Percentiles rank a stretch among this genome's conserved stretches.
These are phyloP conservation scores for Eupithecia vulgata DNA, from an alignment of 2,888 invertebrate genomes.

Conservation along the genomic window DNA sequence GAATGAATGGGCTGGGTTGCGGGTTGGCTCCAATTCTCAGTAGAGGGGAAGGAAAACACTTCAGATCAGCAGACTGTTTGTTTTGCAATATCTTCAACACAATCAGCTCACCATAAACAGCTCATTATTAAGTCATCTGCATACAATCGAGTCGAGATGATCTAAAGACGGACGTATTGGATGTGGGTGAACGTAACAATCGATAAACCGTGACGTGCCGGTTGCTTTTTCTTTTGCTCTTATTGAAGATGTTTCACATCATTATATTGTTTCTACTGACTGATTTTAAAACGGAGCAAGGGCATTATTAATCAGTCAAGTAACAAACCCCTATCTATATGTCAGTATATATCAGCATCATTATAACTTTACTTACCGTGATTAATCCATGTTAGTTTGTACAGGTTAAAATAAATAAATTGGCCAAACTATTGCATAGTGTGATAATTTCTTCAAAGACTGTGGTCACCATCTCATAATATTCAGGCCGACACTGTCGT, in stretches of 20 bases:
- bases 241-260: constrained; percentile 41
- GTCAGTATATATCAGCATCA: not conserved
- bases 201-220: constrained; percentile 55
- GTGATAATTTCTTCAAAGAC: not conserved
- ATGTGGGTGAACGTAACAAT: constrained; percentile 60
- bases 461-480: not conserved
- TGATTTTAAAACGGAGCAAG: not conserved
- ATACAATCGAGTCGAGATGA: constrained; percentile 48
- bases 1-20: not conserved
- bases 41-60: constrained; percentile 12
- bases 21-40: not conserved
- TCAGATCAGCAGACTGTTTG: constrained; percentile 8
- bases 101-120: constrained; percentile 29
- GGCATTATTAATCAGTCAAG: not conserved
- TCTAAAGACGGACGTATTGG: constrained; percentile 36
- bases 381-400: not conserved
- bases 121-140: constrained; percentile 44
- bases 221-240: constrained; percentile 64
- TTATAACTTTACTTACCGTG: not conserved
- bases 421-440: not conserved
- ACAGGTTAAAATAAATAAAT: not conserved
- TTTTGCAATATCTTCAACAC: constrained; percentile 38
- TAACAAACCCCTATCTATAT: not conserved
- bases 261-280: not conserved
- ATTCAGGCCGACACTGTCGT: constrained; percentile 38